A percentile compares a stretch with the other conserved stretches of the same genome.
These are phyloP conservation scores for Pachyuromys duprasi DNA, from an alignment of 2,797 vertebrate species.

Conservation along the genomic window DNA sequence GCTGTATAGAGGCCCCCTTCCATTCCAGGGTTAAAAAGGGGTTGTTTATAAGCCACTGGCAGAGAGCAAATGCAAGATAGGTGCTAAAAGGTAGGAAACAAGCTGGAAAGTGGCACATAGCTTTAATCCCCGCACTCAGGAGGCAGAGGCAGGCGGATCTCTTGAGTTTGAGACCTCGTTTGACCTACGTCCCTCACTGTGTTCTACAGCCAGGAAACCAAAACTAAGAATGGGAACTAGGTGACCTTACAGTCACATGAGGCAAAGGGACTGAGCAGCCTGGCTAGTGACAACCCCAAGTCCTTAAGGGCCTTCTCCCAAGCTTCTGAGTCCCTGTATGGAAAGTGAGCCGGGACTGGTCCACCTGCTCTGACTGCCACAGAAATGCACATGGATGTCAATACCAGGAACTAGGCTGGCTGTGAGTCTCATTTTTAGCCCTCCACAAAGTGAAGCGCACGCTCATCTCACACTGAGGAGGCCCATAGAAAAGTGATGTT, in stretches of 20 bases:
- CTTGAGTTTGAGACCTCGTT: background rate
- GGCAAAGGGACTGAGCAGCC: background rate
- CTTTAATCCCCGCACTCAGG: too few species aligned
- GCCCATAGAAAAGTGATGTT: background rate
- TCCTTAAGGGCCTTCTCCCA: background rate
- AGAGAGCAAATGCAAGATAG: background rate
- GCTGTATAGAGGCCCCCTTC: background rate
- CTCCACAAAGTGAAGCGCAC: background rate
- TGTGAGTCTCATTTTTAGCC: background rate
- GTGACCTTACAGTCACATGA: background rate
- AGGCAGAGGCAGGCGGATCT: too few species aligned
- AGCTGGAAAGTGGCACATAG: too few species aligned
- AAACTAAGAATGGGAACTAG: background rate
- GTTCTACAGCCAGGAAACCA: background rate
- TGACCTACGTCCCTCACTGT: background rate
- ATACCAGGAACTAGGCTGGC: background rate
- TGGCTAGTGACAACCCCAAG: background rate
- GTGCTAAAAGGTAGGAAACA: background rate
- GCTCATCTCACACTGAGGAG: background rate
- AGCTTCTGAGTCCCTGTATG: background rate
- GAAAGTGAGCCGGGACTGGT: background rate
- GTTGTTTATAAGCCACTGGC: background rate
- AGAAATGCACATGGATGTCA: background rate
- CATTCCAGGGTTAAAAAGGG: background rate
- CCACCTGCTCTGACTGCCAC: background rate